These are phyloP conservation scores for Apodemus sylvaticus DNA, from an alignment of 2,113 vertebrate species.

Conservation along the genomic window DNA sequence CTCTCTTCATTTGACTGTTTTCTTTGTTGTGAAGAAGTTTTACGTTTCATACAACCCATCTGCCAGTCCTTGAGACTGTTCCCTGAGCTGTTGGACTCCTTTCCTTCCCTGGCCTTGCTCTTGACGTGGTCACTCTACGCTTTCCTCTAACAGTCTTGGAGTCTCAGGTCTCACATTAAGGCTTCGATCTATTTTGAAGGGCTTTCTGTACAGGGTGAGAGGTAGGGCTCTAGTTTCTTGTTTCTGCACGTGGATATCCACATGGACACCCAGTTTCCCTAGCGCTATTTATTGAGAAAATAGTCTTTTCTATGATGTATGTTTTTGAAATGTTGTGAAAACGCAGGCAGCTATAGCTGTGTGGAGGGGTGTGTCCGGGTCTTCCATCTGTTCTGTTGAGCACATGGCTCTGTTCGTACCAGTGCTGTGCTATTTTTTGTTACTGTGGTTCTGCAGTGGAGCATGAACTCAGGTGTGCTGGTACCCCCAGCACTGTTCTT, in stretches of 20 bases:
- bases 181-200: neutral
- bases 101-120: neutral
- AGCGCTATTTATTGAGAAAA: neutral
- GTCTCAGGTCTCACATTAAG: neutral
- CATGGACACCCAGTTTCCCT: neutral
- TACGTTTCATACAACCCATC: neutral
- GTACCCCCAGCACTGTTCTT: neutral
- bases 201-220: neutral
- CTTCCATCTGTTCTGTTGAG: neutral
- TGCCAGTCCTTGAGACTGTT: neutral
- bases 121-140: neutral
- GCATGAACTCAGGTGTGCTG: neutral
- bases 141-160: neutral
- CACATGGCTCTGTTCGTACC: neutral
- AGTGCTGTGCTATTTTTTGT: neutral
- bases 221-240: neutral
- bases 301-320: neutral
- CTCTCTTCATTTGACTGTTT: neutral
- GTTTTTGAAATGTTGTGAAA: neutral
- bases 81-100: neutral
- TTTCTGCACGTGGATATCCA: neutral
- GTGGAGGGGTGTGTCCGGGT: neutral
- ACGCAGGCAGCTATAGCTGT: neutral
- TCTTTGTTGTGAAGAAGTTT: neutral
- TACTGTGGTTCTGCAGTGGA: neutral